These are phyloP conservation scores for Aegypius monachus DNA, from an alignment of 2,113 vertebrate genomes.

Conservation along the genomic window DNA sequence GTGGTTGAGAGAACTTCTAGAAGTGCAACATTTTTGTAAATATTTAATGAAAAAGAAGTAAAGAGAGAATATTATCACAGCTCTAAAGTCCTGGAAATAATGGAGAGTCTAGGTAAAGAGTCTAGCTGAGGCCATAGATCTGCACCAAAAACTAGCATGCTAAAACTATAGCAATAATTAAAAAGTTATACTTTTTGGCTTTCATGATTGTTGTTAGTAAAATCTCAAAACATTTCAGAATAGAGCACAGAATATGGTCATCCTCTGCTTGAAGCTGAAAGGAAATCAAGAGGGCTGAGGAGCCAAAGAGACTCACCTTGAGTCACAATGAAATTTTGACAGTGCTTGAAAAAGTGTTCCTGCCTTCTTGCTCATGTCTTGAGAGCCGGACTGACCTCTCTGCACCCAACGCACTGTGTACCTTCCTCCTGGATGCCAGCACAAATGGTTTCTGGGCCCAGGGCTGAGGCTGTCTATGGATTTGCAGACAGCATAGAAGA, in stretches of 20 bases:
- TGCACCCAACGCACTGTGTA: rapidly evolving
- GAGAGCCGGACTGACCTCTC: neutral
- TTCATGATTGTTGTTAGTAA: neutral
- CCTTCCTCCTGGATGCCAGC: neutral
- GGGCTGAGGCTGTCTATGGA: neutral
- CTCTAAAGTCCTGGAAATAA: neutral
- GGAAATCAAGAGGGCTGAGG: neutral
- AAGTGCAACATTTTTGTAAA: neutral
- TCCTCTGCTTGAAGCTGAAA: neutral
- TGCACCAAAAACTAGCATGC: neutral
- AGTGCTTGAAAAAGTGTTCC: neutral
- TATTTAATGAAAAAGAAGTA: neutral
- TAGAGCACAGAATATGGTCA: neutral
- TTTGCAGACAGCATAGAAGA: neutral
- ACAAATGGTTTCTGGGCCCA: neutral
- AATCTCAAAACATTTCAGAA: neutral
- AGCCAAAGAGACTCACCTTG: neutral
- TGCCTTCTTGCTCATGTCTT: neutral
- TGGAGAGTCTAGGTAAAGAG: neutral
- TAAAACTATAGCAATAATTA: neutral
- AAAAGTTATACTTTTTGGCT: neutral
- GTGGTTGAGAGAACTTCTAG: neutral
- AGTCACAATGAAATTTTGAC: neutral
- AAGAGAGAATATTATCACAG: neutral
- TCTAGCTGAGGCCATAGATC: neutral